Evolutionary conservation across 2,113 vertebrate genomes (phyloP).

Genomic region (Syrmaticus mikado): DNA sequence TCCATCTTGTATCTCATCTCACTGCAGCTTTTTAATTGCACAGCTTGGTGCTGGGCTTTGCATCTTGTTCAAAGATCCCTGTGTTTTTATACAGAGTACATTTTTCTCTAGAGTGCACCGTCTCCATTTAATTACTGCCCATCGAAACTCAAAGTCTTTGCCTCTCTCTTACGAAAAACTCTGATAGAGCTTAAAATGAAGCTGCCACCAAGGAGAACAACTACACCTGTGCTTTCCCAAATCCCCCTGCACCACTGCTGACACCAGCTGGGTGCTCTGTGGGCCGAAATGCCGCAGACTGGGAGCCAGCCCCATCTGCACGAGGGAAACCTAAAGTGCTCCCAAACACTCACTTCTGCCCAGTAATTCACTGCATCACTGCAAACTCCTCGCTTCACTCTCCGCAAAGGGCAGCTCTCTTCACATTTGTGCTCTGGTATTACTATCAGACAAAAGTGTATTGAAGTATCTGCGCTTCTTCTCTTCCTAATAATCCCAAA

Average conservation of each 20-base stretch:
- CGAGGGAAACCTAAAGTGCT: neutral
- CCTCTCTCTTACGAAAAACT: neutral
- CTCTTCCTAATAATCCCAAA: constrained; percentile 46
- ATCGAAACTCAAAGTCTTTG: neutral
- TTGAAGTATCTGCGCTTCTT: neutral
- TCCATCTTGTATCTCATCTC: neutral
- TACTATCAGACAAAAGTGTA: neutral
- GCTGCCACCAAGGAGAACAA: neutral
- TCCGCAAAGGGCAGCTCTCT: neutral
- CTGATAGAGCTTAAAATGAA: neutral
- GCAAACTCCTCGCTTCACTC: neutral
- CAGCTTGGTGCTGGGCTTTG: neutral
- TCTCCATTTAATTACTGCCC: neutral
- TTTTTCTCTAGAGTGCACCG: neutral
- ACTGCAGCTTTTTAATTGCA: neutral
- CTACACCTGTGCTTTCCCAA: neutral
- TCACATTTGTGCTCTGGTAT: neutral
- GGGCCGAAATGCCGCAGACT: neutral
- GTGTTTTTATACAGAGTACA: accelerated
- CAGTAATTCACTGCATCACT: neutral
- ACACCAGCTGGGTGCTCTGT: neutral
- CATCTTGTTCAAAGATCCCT: neutral
- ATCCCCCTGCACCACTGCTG: neutral
- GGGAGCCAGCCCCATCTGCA: neutral
- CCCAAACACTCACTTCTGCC: neutral